Base-by-base conservation (phyloP, 37 sponge, comb jelly and placozoan species). In the Spongia lamella region DNA sequence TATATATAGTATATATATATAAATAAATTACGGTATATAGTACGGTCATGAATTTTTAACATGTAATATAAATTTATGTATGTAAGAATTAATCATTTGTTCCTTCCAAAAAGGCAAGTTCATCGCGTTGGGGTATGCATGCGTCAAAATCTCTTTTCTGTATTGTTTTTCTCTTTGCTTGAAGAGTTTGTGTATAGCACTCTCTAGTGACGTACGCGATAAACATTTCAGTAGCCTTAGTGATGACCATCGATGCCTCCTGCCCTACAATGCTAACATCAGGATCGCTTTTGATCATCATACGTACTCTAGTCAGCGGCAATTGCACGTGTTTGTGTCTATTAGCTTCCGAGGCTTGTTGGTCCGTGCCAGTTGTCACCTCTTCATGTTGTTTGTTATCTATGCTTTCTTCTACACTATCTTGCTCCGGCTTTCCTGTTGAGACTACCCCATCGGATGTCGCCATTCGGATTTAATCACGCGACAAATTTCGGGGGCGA, bases 271-370 rank as follows among this genome's bases (percentile, higher is more conserved):
- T 49, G 1, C 66, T 58, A 26, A 81, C 72, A 53, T 88, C 88
- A 13, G 88, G 88, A 61, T 88, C 88, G 53, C 58, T 77, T 38
- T 88, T 88, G 40, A 88, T 88, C 66, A 88, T 76, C n/a, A 52
- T 80, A 16, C 80, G 73, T 17, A 87, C 83, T 47, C 88, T 77
- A 21, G 77, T 57, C 16, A 88, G 29, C 6, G 88, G 88, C 11
- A 88, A 72, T 54, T 87, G 86, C 11, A 64, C 47, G 47, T 43
- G 47, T 43, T 9, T 43, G 47, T 43, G 47, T 43, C 47, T 43
- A 9, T 9, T 9, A 43, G 47, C 9, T 5, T 43, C 47, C 9
- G 47, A 9, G 9, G 47, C 9, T 43, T 43, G 47, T 43, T 43
- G 47, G 5, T 43, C 47, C 5, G 47, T 9, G 47, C 47, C 47